These are phyloP conservation scores for Microhierax caerulescens DNA, from an alignment of 2,797 vertebrate genomes.

Conservation along the genomic window DNA sequence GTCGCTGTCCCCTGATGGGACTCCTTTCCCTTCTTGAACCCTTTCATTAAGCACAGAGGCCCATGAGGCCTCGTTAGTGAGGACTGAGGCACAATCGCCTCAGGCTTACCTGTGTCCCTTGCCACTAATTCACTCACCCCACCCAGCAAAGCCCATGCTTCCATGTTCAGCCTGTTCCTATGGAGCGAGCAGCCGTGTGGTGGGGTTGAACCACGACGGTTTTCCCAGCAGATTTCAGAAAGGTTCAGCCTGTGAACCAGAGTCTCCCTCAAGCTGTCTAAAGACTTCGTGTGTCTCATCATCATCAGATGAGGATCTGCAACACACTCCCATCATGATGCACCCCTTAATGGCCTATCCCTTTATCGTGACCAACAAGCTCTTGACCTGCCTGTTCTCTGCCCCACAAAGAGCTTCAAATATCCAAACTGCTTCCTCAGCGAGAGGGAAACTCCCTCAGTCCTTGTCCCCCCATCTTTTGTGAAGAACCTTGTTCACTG, in stretches of 20 bases:
- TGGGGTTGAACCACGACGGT: accelerated
- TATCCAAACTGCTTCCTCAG: not conserved
- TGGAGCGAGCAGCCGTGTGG: not conserved
- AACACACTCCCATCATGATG: not conserved
- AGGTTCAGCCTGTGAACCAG: not conserved
- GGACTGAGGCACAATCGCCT: not conserved
- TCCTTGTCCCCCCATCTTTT: not conserved
- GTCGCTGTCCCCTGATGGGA: not conserved
- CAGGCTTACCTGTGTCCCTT: not conserved
- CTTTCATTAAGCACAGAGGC: not conserved
- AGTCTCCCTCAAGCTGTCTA: not conserved
- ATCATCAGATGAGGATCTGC: not conserved
- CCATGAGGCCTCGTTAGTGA: not conserved
- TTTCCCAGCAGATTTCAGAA: not conserved
- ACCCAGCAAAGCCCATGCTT: not conserved
- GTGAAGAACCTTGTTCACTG: not conserved
- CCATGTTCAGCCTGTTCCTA: not conserved
- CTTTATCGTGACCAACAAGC: not conserved
- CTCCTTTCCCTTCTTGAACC: not conserved
- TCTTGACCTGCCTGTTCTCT: not conserved
- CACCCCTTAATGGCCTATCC: not conserved
- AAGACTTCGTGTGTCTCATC: not conserved
- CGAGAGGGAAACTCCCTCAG: not conserved
- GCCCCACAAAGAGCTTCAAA: not conserved
- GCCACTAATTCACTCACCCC: not conserved